Base-by-base conservation (phyloP, 2,888 invertebrate species). In the Cerceris ruficornis region DNA sequence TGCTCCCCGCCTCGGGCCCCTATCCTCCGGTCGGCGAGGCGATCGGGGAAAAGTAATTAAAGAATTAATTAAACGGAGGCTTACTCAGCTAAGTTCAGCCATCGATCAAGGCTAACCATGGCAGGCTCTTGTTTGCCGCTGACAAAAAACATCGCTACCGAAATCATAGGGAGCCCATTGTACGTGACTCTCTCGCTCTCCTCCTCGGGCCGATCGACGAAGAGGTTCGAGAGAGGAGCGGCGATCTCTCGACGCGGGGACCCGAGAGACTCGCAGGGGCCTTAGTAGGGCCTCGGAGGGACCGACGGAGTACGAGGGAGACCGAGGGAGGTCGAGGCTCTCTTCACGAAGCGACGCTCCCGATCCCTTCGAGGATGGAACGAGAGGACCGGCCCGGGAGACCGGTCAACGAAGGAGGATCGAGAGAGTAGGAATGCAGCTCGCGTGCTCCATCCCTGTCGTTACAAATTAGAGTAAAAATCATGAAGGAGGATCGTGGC, bases 401-500 rank as follows among this genome's bases (percentile, higher is more conserved):
- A 41, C 54, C 4, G 28, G 28, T 28, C 28, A 14, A 52, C 42
- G 62, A 65, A 66, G 69, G 60, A 49, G 75, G 76, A 66, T n/a
- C 15, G 54, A 66, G 17, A 52, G 80, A 80, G 80, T 81, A 87
- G 88, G 90, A 90, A 90, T 90, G 90, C 84, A 83, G 86, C 86
- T 90, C 89, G 90, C 90, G 89, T 89, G 90, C 90, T 89, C 86
- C 88, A 85, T 88, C 87, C 88, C 90, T 92, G 92, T 92, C 92
- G 90, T 90, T 89, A 89, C 92, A 89, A 91, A 92, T 92, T 92
- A 92, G 91, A 90, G 91, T 90, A 87, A 91, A 91, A 91, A 89
- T 91, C 89, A 88, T 89, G 88, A 88, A 90, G 89, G 87, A 88
- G 90, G 90, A 91, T 92, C 90, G 88, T 89, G 89, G 88, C 88